These are phyloP conservation scores for Clistopyga incitator DNA, from an alignment of 2,888 invertebrate species.

Conservation along the genomic window DNA sequence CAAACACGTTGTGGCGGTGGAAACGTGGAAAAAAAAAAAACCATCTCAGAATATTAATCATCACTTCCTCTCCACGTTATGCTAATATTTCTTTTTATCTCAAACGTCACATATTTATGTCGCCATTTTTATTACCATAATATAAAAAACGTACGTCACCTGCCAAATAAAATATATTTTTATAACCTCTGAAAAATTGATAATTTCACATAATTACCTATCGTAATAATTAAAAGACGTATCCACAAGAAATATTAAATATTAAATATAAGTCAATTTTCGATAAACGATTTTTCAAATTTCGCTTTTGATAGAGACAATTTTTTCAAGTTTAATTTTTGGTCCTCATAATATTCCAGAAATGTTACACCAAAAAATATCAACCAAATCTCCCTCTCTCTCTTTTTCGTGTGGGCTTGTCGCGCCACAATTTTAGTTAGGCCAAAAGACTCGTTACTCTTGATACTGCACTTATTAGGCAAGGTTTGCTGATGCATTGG, in stretches of 20 bases:
- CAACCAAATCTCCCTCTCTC: not conserved
- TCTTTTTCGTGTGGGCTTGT: constrained; percentile 34
- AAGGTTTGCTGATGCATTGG: constrained; percentile 43
- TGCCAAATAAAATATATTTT: no score
- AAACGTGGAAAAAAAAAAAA: constrained; percentile 32
- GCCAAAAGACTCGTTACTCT: constrained; percentile 55
- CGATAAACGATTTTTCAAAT: not conserved
- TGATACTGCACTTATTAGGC: constrained; percentile 64
- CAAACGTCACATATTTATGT: not conserved
- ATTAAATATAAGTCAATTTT: not conserved
- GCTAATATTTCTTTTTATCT: constrained; percentile 14
- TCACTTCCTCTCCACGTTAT: constrained; percentile 4
- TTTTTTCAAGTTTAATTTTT: no score
- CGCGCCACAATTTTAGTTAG: constrained; percentile 28
- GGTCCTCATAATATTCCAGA: no score
- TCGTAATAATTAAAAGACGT: no score
- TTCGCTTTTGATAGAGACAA: not conserved
- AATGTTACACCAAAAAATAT: no score
- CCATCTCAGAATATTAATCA: constrained; percentile 59
- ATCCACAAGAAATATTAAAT: no score
- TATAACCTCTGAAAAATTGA: no score
- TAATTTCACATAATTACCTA: no score
- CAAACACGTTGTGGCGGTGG: constrained; percentile 31
- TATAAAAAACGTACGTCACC: not conserved
- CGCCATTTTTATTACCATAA: not conserved